Evolutionary conservation across 1,140 invertebrate genomes (phyloP).

Genomic region (Pristionchus pacificus): DNA sequence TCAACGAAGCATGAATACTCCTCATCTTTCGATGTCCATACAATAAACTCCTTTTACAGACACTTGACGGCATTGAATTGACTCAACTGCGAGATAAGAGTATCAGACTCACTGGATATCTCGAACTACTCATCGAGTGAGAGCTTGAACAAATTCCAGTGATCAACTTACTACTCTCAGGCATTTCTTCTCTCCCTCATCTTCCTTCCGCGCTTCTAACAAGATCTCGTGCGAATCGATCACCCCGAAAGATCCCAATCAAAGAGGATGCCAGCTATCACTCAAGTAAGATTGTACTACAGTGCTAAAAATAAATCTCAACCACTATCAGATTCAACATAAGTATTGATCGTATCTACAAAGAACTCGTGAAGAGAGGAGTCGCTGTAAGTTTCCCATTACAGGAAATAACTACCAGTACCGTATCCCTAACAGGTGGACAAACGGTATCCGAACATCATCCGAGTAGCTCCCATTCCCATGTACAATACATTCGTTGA

Average conservation of each 20-base stretch:
- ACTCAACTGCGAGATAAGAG: slow-evolving; percentile 64
- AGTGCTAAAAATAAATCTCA: no score
- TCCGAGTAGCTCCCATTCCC: slow-evolving; percentile 64
- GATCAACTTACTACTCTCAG: no score
- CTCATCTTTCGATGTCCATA: no score
- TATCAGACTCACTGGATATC: slow-evolving; percentile 64
- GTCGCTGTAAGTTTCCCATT: slow-evolving; percentile 61
- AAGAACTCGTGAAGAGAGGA: slow-evolving; percentile 62
- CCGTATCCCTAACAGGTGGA: slow-evolving; percentile 54
- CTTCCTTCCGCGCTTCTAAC: no score
- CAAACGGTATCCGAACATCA: slow-evolving; percentile 62
- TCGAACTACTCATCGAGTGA: slow-evolving; percentile 62
- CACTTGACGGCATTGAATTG: no score
- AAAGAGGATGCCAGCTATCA: slow-evolving; percentile 65
- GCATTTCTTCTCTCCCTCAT: no score
- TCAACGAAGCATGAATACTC: no score
- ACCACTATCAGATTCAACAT: no score
- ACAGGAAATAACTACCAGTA: no score
- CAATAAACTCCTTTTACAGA: no score
- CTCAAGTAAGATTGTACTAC: slow-evolving; percentile 33
- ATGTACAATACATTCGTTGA: slow-evolving; percentile 65
- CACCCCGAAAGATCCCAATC: slow-evolving; percentile 62
- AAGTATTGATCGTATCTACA: slow-evolving; percentile 59
- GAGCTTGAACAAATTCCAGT: no score
- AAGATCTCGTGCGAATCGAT: no score